Percentiles rank a stretch among this genome's conserved stretches.
These are phyloP conservation scores for Melanotaenia trifasciata DNA, from an alignment of 2,797 vertebrate species.

Conservation along the genomic window DNA sequence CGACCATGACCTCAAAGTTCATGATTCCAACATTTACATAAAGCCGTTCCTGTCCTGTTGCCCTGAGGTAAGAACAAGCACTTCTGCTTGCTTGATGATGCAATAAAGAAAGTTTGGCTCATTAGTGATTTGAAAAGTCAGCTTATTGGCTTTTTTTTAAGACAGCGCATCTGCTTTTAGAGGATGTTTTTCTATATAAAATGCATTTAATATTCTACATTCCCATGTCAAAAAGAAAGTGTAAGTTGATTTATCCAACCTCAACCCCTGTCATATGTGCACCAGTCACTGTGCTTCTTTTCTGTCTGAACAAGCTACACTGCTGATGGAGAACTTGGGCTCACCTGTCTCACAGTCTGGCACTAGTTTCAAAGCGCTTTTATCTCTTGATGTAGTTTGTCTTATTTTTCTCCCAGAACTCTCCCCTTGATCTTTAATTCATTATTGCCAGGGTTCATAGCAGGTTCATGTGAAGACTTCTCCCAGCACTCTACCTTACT, in stretches of 20 bases:
- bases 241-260: background rate
- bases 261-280: conserved; percentile 15
- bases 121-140: background rate
- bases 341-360: conserved; percentile 69
- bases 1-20: conserved; percentile 97
- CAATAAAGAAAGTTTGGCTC: background rate
- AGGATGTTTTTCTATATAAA: background rate
- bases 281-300: conserved; percentile 16
- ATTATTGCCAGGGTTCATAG: conserved; percentile 70
- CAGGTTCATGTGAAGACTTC: conserved; percentile 60
- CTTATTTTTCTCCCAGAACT: conserved; percentile 56
- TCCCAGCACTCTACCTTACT: conserved; percentile 29
- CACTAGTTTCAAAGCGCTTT: conserved; percentile 59
- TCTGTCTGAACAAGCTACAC: conserved; percentile 28
- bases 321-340: conserved; percentile 35
- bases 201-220: background rate
- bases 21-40: conserved; percentile 98
- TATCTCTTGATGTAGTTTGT: conserved; percentile 66
- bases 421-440: conserved; percentile 82
- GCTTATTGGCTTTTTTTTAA: background rate
- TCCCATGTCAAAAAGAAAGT: background rate
- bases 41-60: conserved; percentile 97
- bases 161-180: background rate
- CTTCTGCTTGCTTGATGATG: background rate
- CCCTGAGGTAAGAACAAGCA: conserved; percentile 88